Evolutionary conservation across 2,888 invertebrate genomes (phyloP), one percentile per base, ranked within the genome.

Genomic region (Mesorhabditis spiculigera): DNA sequence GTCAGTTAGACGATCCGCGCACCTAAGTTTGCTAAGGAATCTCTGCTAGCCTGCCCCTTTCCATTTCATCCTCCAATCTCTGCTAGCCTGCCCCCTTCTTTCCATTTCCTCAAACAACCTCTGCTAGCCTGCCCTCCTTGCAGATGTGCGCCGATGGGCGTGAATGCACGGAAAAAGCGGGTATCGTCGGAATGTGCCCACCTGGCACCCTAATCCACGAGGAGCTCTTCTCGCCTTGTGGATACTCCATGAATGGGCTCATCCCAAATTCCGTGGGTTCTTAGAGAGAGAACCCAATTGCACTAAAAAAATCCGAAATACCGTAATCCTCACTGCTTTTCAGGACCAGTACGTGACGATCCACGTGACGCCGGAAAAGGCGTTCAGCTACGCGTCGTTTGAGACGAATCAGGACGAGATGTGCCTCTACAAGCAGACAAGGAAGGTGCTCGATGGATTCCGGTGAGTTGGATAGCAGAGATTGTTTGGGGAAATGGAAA

Each of bases 191-290:
- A 86, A 91, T 98, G 74, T 91, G 97, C 78, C 94, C 96, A 4
- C 86, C 86, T 13, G 93, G 92, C 70, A 93, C 95, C 91, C 89
- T 91, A 74, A 95, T 98, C 84, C 97, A 98, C 88, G 97, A 97
- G 87, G 95, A 92, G 87, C 89, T 97, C 75, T 98, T 98, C 87
- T 94, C 96, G 83, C 98, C 98, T 0, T 98, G 96, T 87, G 98
- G 98, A 65, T 98, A 98, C 88, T 96, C 96, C 6, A 96, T 98
- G 96, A 98, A 98, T 87, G 98, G 95, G 68, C 92, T 97, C 76
- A 91, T 93, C 76, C 92, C 93, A 87, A 92, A 92, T 88, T 74
- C 79, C n/a, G 95, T 95, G 89, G 91, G 92, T 90, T 63, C 16
- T 4, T 6, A 16, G 0, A 3, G 3, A 28, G 28, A 1, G 28